Evolutionary conservation across 64 coral and sea anemone genomes (phyloP).

Genomic region (Porites australiensis): DNA sequence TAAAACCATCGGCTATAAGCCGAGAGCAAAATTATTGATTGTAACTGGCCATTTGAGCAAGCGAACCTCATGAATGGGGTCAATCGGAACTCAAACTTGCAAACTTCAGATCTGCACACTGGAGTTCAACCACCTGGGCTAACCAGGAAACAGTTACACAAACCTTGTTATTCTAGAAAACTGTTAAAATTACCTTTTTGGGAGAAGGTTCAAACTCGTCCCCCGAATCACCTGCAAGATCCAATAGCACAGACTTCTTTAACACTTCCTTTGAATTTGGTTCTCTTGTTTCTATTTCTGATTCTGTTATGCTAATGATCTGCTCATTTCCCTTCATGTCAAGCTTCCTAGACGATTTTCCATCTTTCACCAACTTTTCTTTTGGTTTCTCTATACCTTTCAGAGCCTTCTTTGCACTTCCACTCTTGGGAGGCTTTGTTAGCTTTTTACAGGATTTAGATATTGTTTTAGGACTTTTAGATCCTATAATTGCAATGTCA

Average conservation of each 20-base stretch:
- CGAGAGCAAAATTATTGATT: conserved; percentile 5
- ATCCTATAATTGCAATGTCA: not conserved
- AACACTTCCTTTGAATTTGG: not conserved
- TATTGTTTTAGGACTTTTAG: not conserved
- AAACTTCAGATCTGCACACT: not conserved
- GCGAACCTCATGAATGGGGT: not conserved
- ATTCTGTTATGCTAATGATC: not conserved
- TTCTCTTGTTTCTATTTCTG: not conserved
- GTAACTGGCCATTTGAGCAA: conserved; percentile 22
- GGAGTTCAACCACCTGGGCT: not conserved
- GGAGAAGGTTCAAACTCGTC: not conserved
- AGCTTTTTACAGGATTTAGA: not conserved
- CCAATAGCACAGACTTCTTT: not conserved
- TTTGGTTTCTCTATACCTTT: not conserved
- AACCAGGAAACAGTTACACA: too few relatives aligned
- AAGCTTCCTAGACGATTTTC: not conserved
- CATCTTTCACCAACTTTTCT: not conserved
- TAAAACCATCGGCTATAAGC: not conserved
- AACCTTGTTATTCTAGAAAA: too few relatives aligned
- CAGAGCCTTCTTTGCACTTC: not conserved
- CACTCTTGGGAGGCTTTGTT: not conserved
- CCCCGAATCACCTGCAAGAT: not conserved
- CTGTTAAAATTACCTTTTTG: not conserved
- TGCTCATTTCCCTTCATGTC: not conserved
- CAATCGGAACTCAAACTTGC: too few relatives aligned